phyloP scores from a whole-genome alignment of 1,140 invertebrate genomes.

The Probaryconus sp. region DNA sequence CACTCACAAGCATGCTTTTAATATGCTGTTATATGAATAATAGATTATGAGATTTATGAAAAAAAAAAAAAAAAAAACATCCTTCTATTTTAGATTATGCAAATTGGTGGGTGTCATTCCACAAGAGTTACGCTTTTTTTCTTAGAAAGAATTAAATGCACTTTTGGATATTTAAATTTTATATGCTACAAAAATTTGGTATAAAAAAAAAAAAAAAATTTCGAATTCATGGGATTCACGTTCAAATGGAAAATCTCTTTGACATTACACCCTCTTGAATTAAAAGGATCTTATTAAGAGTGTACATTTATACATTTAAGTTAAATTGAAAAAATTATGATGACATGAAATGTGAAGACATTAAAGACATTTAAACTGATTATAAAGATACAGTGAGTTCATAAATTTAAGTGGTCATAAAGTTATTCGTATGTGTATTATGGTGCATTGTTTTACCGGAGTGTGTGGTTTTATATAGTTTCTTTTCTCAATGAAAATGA shows the following conservation, averaged over 20 bases:
- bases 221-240: too few species aligned
- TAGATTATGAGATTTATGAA: slow-evolving; percentile 50
- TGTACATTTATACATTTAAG: not conserved
- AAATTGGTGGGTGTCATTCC: slow-evolving; percentile 12
- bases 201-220: not conserved
- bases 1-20: slow-evolving; percentile 48
- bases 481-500: slow-evolving; percentile 28
- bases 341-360: slow-evolving; percentile 1
- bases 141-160: not conserved
- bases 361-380: too few species aligned
- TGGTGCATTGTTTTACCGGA: slow-evolving; percentile 40
- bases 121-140: not conserved
- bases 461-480: slow-evolving; percentile 42
- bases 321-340: not conserved
- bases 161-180: too few species aligned
- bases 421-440: slow-evolving; percentile 32
- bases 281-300: not conserved
- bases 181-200: too few species aligned
- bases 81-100: slow-evolving; percentile 34
- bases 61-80: too few species aligned
- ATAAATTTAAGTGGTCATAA: slow-evolving; percentile 48
- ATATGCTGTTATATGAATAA: slow-evolving; percentile 46
- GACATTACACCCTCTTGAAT: too few species aligned
- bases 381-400: too few species aligned
- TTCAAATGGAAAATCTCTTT: too few species aligned